phyloP scores from a whole-genome alignment of 2,797 vertebrate species.

The Distichodus sexfasciatus region DNA sequence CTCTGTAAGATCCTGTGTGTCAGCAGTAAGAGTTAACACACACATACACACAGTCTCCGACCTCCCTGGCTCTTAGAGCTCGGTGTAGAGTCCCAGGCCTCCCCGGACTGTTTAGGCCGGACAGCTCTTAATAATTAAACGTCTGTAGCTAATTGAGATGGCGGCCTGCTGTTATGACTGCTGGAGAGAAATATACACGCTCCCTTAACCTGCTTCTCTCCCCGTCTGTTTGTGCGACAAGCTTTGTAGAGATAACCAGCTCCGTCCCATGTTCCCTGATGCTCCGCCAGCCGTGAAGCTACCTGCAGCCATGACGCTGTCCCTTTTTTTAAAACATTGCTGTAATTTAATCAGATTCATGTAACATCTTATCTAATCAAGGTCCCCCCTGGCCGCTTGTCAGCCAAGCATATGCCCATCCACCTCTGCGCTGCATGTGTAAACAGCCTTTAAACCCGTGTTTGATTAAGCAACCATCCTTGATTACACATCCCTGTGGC shows the following conservation, averaged over 20 bases:
- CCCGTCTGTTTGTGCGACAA: neutral
- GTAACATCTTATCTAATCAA: conserved; percentile 42
- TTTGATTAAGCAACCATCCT: conserved; percentile 31
- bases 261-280: conserved; percentile 8
- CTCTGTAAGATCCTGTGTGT: neutral
- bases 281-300: conserved; percentile 27
- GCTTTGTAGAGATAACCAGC: neutral
- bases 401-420: conserved; percentile 38
- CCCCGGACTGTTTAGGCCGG: neutral
- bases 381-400: conserved; percentile 26
- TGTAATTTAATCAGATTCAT: conserved; percentile 41
- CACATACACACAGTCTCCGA: neutral
- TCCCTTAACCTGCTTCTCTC: neutral
- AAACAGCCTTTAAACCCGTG: conserved; percentile 38
- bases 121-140: conserved; percentile 4
- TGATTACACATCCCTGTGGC: conserved; percentile 27
- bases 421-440: conserved; percentile 20
- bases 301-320: neutral
- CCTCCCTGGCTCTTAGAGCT: too few relatives aligned
- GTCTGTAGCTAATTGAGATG: neutral
- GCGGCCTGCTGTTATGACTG: neutral
- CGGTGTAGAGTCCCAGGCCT: neutral
- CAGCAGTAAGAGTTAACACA: neutral
- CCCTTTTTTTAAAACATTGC: conserved; percentile 2
- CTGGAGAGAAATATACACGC: neutral